A percentile compares a stretch with the other conserved stretches of the same genome.
phyloP scores from a whole-genome alignment of 2,888 invertebrate species.

The Nemurella pictetii region DNA sequence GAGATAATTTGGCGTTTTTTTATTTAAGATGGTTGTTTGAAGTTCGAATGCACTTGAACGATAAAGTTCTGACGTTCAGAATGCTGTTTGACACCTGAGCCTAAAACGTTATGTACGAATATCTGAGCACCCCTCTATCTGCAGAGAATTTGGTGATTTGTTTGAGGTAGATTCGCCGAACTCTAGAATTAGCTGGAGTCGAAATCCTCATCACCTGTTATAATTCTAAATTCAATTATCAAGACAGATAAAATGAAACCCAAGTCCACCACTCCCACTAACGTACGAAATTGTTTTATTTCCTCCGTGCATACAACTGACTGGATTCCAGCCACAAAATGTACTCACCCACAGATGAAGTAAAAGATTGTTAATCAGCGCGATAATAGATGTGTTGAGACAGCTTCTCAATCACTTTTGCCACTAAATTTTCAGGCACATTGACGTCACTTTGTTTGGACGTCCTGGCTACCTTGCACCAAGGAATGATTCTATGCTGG shows the following conservation, averaged over 20 bases:
- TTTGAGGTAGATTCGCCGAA: too few relatives aligned
- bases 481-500: too few relatives aligned
- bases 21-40: neutral
- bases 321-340: neutral
- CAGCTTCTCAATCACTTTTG: neutral
- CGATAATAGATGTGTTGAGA: too few relatives aligned
- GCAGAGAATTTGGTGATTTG: too few relatives aligned
- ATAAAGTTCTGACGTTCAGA: neutral
- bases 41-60: neutral
- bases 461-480: too few relatives aligned
- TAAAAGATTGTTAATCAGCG: neutral
- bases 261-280: neutral
- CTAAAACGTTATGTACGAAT: neutral
- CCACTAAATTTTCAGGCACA: too few relatives aligned
- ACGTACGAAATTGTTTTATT: neutral
- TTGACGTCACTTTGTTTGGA: constrained; percentile 43
- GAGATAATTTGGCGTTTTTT: neutral
- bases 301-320: neutral
- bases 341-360: neutral
- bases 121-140: neutral
- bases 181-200: too few relatives aligned
- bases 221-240: too few relatives aligned
- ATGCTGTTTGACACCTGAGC: neutral
- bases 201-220: too few relatives aligned
- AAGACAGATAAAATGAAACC: neutral